Conservation (phyloP, 2,797 vertebrate genomes). For the Helostoma temminkii region DNA sequence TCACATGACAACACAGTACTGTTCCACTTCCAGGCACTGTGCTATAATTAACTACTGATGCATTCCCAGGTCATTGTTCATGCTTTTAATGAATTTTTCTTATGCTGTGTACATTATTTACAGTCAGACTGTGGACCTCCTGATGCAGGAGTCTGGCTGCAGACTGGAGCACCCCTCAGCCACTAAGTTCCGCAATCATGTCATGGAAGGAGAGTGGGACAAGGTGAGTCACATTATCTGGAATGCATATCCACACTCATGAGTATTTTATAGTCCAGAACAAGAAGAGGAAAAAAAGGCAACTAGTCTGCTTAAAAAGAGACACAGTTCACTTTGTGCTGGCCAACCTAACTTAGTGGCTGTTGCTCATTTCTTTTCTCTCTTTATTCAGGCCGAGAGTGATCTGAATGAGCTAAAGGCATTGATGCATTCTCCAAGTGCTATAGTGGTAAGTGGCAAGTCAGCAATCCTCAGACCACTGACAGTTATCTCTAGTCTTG, state of each 20-base stretch:
- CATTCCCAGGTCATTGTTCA: too few species aligned
- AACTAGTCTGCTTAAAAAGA: neutral
- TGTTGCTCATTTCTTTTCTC: neutral
- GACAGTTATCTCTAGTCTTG: neutral
- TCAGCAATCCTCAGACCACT: constrained; percentile 2
- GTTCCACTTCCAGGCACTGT: too few species aligned
- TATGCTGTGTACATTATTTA: constrained; percentile 30
- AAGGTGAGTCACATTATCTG: constrained; percentile 83
- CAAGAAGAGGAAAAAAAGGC: neutral
- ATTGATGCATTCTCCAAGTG: constrained; percentile 96
- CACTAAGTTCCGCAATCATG: constrained; percentile 97
- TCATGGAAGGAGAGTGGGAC: constrained; percentile 99
- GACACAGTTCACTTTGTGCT: neutral
- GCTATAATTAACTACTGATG: too few species aligned
- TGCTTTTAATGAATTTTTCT: too few species aligned
- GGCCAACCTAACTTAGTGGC: neutral
- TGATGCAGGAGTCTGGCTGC: constrained; percentile 99
- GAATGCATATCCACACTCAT: neutral
- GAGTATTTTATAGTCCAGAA: neutral
- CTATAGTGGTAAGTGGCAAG: constrained; percentile 92
- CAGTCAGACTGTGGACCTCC: constrained; percentile 98
- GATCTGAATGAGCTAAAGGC: constrained; percentile 98
- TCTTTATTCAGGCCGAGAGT: constrained; percentile 91
- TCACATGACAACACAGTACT: too few species aligned
- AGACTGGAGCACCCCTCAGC: constrained; percentile 97